A percentile compares a stretch with the other conserved stretches of the same genome.
Evolutionary conservation across 2,797 vertebrate species (phyloP).

Genomic region (Anas georgica): DNA sequence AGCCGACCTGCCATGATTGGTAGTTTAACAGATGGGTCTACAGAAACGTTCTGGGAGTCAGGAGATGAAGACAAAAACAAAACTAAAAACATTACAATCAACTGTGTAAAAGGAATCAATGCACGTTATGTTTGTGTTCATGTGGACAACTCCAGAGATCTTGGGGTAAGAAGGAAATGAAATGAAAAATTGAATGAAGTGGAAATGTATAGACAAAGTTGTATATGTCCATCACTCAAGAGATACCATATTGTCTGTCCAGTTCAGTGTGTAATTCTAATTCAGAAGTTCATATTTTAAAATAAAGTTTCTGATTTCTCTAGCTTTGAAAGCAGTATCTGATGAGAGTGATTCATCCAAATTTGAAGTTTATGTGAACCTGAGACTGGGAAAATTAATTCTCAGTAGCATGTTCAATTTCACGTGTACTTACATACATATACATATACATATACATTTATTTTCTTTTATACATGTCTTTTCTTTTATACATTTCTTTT

Average conservation of each 20-base stretch:
- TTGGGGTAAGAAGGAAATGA: constrained; percentile 85
- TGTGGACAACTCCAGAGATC: constrained; percentile 98
- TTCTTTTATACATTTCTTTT: no score
- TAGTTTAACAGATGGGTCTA: constrained; percentile 97
- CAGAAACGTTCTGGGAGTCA: constrained; percentile 99
- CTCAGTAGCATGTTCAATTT: not conserved
- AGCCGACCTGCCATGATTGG: constrained; percentile 99
- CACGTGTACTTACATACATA: not conserved
- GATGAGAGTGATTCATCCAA: not conserved
- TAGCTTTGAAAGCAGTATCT: not conserved
- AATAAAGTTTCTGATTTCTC: not conserved
- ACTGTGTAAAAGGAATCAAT: constrained; percentile 96
- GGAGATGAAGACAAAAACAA: constrained; percentile 99
- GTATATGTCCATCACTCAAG: not conserved
- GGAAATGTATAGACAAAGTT: not conserved
- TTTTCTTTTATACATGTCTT: no score
- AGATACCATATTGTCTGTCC: not conserved
- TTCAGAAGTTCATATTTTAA: not conserved
- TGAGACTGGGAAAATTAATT: not conserved
- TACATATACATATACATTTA: no score
- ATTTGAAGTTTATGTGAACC: not conserved
- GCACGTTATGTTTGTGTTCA: constrained; percentile 93
- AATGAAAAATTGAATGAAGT: not conserved
- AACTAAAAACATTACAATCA: constrained; percentile 98
- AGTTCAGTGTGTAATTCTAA: not conserved